phyloP scores from a whole-genome alignment of 2,888 invertebrate genomes.

The Lepidocyrtoides sp. region DNA sequence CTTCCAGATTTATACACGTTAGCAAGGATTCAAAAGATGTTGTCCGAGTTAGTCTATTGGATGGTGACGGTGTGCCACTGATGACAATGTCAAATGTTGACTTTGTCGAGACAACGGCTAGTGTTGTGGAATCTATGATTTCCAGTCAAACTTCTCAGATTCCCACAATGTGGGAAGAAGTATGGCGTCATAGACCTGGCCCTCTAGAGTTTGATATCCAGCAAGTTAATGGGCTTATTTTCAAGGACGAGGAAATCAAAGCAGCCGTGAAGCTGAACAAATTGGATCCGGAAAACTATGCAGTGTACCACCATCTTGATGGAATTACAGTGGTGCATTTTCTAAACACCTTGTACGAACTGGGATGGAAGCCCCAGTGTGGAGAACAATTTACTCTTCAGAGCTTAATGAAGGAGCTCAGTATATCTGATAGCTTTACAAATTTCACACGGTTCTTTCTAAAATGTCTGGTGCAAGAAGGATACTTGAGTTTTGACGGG shows the following conservation, averaged over 20 bases:
- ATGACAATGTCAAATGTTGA: conserved; percentile 49
- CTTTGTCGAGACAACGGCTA: conserved; percentile 60
- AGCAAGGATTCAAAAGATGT: neutral
- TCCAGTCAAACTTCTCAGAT: neutral
- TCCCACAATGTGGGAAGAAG: conserved; percentile 58
- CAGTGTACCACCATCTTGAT: neutral
- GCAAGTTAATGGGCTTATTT: neutral
- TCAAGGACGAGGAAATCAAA: neutral
- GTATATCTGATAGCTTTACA: neutral
- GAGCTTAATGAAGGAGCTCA: neutral
- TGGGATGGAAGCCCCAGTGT: conserved; percentile 52
- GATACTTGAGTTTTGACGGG: neutral
- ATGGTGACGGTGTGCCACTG: neutral
- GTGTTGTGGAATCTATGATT: conserved; percentile 41
- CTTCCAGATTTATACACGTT: neutral
- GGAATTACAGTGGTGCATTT: conserved; percentile 14
- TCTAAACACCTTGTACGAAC: conserved; percentile 31
- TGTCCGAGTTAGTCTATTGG: neutral
- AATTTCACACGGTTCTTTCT: conserved; percentile 50
- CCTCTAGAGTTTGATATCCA: neutral
- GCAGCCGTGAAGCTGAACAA: neutral
- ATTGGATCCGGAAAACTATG: neutral
- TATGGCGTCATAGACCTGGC: conserved; percentile 17
- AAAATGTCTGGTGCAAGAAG: neutral
- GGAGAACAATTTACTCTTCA: neutral